These are phyloP conservation scores for Zonitis immaculata DNA, from an alignment of 2,888 invertebrate genomes.

Conservation along the genomic window DNA sequence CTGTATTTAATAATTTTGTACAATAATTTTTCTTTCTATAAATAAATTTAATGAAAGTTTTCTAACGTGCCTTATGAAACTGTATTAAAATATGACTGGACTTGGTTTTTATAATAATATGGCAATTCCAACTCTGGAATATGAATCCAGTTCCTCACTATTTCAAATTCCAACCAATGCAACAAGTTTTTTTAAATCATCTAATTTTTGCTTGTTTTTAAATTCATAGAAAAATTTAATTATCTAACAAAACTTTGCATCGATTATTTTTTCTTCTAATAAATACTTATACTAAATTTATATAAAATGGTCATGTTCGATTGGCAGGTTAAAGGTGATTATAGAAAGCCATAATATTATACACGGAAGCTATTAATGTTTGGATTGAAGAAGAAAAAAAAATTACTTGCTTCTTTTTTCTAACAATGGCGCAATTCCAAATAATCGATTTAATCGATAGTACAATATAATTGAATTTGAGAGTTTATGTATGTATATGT, in stretches of 20 bases:
- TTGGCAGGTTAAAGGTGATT: conserved; percentile 22
- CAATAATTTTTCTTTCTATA: no score
- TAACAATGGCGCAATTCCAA: not conserved
- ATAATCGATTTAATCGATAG: not conserved
- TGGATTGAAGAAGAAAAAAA: not conserved
- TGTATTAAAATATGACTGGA: no score
- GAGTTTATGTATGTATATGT: not conserved
- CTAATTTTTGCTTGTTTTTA: no score
- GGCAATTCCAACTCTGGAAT: no score
- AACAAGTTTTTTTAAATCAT: no score
- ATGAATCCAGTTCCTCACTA: no score
- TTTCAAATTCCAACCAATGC: no score
- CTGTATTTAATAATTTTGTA: no score
- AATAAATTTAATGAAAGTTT: no score
- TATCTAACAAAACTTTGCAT: not conserved
- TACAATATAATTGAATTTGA: not conserved
- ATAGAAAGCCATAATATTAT: conserved; percentile 22
- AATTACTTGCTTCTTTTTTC: conserved; percentile 2
- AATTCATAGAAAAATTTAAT: not conserved
- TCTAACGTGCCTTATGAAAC: no score
- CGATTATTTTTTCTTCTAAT: not conserved
- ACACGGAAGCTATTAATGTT: conserved; percentile 20
- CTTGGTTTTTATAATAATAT: no score
- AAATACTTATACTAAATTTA: not conserved
- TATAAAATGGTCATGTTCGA: conserved; percentile 9